Evolutionary conservation across 2,888 invertebrate genomes (phyloP).

Genomic region (Hyles lineata): DNA sequence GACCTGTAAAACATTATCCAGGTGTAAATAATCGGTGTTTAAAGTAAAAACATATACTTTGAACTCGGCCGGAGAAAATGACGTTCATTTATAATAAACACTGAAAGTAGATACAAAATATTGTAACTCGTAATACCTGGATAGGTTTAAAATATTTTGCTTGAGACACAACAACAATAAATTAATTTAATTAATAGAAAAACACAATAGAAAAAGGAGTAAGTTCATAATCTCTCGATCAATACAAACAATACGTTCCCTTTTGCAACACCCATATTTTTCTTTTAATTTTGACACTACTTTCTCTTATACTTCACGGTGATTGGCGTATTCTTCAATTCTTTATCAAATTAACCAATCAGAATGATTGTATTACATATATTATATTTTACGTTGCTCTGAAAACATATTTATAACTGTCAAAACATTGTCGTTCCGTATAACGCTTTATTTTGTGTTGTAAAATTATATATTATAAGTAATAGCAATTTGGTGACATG

Average conservation of each 20-base stretch:
- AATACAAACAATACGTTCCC: constrained; percentile 1
- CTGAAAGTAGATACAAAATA: not conserved
- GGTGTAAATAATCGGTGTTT: not conserved
- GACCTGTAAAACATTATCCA: not conserved
- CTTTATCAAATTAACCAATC: not conserved
- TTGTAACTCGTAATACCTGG: not conserved
- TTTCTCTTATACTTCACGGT: not conserved
- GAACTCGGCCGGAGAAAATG: not conserved
- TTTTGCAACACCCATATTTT: not conserved
- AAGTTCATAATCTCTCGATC: not conserved
- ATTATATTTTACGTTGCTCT: too few species aligned
- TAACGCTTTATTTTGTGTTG: not conserved
- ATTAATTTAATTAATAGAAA: not conserved
- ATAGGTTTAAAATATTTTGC: not conserved
- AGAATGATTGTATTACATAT: not conserved
- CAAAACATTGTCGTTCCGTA: not conserved
- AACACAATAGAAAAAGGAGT: not conserved
- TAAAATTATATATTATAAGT: too few species aligned
- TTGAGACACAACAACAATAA: not conserved
- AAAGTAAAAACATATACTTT: not conserved
- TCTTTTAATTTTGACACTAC: not conserved
- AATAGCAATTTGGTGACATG: too few species aligned
- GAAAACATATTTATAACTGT: not conserved
- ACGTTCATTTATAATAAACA: not conserved
- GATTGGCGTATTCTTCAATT: not conserved